Evolutionary conservation across 2,797 vertebrate species (phyloP).

Genomic region (Chiloscyllium punctatum): DNA sequence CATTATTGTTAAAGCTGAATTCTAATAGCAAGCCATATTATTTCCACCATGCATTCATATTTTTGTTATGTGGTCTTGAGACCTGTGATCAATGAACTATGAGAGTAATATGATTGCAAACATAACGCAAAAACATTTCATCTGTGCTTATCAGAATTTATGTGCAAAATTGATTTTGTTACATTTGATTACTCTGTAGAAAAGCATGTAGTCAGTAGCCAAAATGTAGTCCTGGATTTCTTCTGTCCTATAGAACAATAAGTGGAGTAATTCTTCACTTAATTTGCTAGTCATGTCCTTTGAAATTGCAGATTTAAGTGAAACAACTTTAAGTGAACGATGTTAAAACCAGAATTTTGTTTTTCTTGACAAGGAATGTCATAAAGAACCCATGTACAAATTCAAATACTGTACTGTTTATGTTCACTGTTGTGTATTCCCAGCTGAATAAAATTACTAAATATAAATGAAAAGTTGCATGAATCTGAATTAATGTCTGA

Average conservation of each 20-base stretch:
- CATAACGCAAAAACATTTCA: not conserved
- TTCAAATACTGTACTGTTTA: not conserved
- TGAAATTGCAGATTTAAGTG: not conserved
- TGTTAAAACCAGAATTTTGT: not conserved
- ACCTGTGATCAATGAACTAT: not conserved
- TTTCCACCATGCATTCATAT: not conserved
- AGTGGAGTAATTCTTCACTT: not conserved
- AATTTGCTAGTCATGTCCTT: not conserved
- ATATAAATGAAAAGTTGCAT: not conserved
- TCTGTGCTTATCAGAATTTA: not conserved
- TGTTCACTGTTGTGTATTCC: not conserved
- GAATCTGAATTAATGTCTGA: not conserved
- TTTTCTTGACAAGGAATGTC: not conserved
- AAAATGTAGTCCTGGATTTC: not conserved
- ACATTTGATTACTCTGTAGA: not conserved
- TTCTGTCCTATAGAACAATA: not conserved
- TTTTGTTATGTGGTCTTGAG: not conserved
- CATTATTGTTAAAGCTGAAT: not conserved
- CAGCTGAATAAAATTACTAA: not conserved
- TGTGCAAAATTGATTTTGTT: not conserved
- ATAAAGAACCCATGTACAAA: not conserved
- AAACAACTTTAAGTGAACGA: not conserved
- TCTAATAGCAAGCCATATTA: not conserved
- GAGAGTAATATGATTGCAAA: not conserved
- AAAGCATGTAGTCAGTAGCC: not conserved